phyloP scores from a whole-genome alignment of 1,140 invertebrate genomes.

The Pseudomyrmex dendroicus region DNA sequence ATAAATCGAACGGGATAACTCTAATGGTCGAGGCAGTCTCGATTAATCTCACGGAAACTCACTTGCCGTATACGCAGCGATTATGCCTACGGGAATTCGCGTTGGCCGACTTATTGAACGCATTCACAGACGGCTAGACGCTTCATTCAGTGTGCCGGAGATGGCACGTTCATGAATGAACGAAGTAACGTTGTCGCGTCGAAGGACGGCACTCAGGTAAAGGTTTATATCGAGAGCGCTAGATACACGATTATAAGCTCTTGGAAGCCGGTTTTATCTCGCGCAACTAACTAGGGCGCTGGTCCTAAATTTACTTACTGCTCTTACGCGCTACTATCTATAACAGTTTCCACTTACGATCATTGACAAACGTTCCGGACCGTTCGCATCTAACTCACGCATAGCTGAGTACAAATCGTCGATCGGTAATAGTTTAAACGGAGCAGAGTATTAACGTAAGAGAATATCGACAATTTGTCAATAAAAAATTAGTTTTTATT shows the following conservation, averaged over 20 bases:
- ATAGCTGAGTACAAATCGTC: not conserved
- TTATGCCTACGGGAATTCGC: constrained; percentile 19
- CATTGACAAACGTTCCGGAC: constrained; percentile 30
- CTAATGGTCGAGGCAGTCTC: not conserved
- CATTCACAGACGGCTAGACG: constrained; percentile 38
- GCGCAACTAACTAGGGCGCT: constrained; percentile 4
- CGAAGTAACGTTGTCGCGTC: constrained; percentile 49
- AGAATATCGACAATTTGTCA: no score
- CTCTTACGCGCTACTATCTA: not conserved
- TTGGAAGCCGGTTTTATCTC: constrained; percentile 61
- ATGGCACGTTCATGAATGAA: constrained; percentile 62
- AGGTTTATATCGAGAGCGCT: constrained; percentile 49
- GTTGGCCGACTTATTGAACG: constrained; percentile 61
- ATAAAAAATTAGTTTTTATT: no score
- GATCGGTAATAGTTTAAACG: not conserved
- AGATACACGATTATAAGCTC: constrained; percentile 53
- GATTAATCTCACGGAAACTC: not conserved
- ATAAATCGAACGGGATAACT: not conserved
- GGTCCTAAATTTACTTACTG: constrained; percentile 33
- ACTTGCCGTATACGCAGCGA: not conserved
- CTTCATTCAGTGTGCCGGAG: constrained; percentile 56
- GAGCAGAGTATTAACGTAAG: not conserved
- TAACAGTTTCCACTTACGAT: constrained; percentile 46
- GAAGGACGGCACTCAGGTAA: constrained; percentile 64
- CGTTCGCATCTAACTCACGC: not conserved